Base-by-base conservation (phyloP, 2,113 vertebrate genomes). In the Perca schrenkii region DNA sequence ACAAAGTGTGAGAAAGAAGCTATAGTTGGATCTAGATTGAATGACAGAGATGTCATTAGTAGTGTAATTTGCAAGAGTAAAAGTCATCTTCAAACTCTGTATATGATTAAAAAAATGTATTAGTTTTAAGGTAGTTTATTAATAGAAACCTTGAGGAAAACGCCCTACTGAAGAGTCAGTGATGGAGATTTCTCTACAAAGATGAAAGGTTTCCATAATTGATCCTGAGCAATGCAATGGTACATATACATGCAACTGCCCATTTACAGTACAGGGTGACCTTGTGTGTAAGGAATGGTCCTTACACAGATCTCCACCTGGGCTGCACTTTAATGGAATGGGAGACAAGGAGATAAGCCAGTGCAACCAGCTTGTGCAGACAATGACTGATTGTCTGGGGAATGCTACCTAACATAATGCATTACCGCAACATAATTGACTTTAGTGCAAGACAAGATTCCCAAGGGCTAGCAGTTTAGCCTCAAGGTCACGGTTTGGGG, bases 391-490 rank as follows among this genome's bases (percentile, higher is more conserved):
- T 94, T 75, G 87, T 88, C 87, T 62, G 47, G 88, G 86, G 81
- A 76, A 89, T 71, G 80, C 74, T 84, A 74, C 84, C 91, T 71
- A 90, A 89, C 78, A 66, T 92, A 92, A 93, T 94, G 92, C 88
- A 95, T 94, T 91, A 93, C 82, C 8, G 65, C 79, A 74, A 87
- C 86, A 86, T 94, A 94, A 95, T 95, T 92, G 89, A 91, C 91
- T 94, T 92, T 82, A 89, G 89, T 64, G 89, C 78, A 82, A 86
- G 71, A 91, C 82, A 89, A 83, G 83, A 84, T 88, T 84, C 85
- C 79, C 57, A 79, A 86, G 79, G 89, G 80, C 88, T 67, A 86
- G 79, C 60, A 63, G 82, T 92, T 87, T 89, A 86, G 83, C 77
- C 80, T 56, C 88, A 93, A 94, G 93, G 92, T 94, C 91, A 90